Percentiles rank a stretch among this genome's conserved stretches.
phyloP scores from a whole-genome alignment of 2,888 invertebrate genomes.

The Pachycephus smyrnensis region DNA sequence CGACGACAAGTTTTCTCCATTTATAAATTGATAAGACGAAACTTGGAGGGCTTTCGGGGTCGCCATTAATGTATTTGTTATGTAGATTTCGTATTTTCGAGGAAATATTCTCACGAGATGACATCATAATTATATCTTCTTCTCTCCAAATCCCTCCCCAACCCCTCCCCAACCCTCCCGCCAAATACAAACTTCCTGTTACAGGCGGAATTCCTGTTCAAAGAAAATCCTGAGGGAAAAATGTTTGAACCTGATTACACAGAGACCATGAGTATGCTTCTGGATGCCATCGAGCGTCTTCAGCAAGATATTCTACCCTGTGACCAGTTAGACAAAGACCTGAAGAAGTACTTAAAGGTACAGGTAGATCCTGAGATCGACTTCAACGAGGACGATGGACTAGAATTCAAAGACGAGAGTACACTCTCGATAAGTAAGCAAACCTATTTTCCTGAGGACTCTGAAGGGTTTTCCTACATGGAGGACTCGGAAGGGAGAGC shows the following conservation, averaged over 20 bases:
- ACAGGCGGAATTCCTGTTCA: conserved; percentile 77
- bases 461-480: neutral
- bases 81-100: neutral
- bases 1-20: neutral
- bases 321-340: conserved; percentile 27
- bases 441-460: neutral
- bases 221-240: conserved; percentile 76
- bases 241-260: conserved; percentile 78
- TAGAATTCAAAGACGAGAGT: neutral
- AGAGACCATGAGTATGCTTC: conserved; percentile 69
- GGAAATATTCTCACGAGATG: neutral
- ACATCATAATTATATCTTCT: neutral
- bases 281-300: conserved; percentile 69
- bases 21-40: neutral
- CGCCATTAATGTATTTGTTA: neutral
- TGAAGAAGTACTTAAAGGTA: conserved; percentile 26
- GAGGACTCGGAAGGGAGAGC: neutral
- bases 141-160: neutral
- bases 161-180: neutral
- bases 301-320: conserved; percentile 57
- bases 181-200: neutral
- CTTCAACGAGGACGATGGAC: neutral
- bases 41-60: neutral
- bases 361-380: neutral
- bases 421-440: neutral